A percentile compares a stretch with the other conserved stretches of the same genome.
Conservation (phyloP, 2,888 invertebrate genomes). For the Zelleria hepariella region DNA sequence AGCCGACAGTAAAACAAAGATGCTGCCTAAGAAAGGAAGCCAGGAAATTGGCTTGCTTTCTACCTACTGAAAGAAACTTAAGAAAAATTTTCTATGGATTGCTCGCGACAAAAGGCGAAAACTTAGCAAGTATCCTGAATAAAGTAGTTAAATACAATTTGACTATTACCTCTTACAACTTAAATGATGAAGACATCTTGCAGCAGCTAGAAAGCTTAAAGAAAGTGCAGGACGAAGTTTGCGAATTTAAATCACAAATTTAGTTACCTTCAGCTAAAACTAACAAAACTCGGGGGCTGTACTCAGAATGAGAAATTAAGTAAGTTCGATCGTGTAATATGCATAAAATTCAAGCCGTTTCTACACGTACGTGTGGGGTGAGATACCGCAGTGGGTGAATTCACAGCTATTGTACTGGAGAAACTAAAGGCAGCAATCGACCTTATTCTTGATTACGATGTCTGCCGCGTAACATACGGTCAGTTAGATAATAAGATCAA, state of each 20-base stretch:
- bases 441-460: neutral
- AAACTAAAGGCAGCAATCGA: slow-evolving; percentile 6
- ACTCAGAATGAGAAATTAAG: neutral
- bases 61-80: neutral
- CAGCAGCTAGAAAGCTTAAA: neutral
- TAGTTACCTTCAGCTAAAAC: neutral
- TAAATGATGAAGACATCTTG: neutral
- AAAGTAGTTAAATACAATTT: too few relatives aligned
- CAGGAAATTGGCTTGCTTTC: neutral
- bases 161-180: too few relatives aligned
- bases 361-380: neutral
- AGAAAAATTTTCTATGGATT: too few relatives aligned
- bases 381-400: neutral
- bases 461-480: neutral
- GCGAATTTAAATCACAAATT: neutral
- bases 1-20: too few relatives aligned
- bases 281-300: neutral
- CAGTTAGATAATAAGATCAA: too few relatives aligned
- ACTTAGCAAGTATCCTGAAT: too few relatives aligned
- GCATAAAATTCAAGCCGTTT: neutral
- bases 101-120: too few relatives aligned
- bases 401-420: neutral
- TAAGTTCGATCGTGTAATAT: neutral
- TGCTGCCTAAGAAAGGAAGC: too few relatives aligned
- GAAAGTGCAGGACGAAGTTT: neutral